These are phyloP conservation scores for Polyommatus iphigenia DNA, from an alignment of 2,888 invertebrate genomes.

Conservation along the genomic window DNA sequence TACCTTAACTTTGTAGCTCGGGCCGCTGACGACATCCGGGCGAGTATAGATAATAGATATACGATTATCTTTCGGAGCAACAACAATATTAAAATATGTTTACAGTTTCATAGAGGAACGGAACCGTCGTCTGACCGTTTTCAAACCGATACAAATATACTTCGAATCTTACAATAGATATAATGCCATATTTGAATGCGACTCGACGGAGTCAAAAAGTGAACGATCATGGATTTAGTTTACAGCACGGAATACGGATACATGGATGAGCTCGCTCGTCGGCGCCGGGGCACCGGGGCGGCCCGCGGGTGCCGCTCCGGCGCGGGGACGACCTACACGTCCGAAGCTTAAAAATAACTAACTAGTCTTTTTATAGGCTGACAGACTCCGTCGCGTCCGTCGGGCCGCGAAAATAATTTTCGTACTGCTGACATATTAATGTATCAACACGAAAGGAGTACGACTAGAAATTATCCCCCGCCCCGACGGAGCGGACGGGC, in stretches of 20 bases:
- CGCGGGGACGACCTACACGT: slow-evolving; percentile 63
- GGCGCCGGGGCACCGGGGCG: slow-evolving; percentile 38
- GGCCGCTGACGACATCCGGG: slow-evolving; percentile 78
- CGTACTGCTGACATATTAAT: slow-evolving; percentile 76
- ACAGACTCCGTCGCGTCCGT: slow-evolving; percentile 58
- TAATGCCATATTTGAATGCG: slow-evolving; percentile 31
- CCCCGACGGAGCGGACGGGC: slow-evolving; percentile 34
- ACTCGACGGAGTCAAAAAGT: slow-evolving; percentile 25
- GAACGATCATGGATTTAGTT: slow-evolving; percentile 22
- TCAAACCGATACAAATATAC: slow-evolving; percentile 16
- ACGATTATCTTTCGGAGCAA: slow-evolving; percentile 58
- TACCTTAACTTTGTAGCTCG: slow-evolving; percentile 70
- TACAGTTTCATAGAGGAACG: slow-evolving; percentile 53
- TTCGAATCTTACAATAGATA: slow-evolving; percentile 11
- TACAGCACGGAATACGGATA: neutral
- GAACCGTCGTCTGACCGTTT: slow-evolving; percentile 41
- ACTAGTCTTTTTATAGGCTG: slow-evolving; percentile 74
- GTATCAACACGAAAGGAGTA: slow-evolving; percentile 75
- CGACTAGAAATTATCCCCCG: slow-evolving; percentile 70
- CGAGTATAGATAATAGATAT: slow-evolving; percentile 70
- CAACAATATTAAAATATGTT: slow-evolving; percentile 69
- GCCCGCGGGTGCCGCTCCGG: slow-evolving; percentile 58
- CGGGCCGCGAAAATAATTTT: slow-evolving; percentile 66
- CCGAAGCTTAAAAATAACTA: slow-evolving; percentile 73
- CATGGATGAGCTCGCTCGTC: slow-evolving; percentile 29